Evolutionary conservation across 1,140 invertebrate genomes (phyloP), one percentile per base, ranked within the genome.

Genomic region (Leptonema lineaticorne): DNA sequence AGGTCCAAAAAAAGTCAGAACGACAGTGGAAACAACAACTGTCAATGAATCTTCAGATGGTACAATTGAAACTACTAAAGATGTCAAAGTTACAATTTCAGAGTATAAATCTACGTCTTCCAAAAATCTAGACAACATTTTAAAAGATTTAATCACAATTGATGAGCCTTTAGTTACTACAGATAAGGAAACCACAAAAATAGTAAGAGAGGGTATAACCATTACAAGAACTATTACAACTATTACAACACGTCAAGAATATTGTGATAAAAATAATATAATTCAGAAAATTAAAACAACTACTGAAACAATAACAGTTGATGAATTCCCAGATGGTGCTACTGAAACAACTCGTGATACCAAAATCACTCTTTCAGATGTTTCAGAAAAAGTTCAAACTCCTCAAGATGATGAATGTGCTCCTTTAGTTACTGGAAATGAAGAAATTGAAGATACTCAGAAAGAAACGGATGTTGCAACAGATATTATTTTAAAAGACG

Each of bases 31-130:
- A 74, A 82, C 77, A 8, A 69, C 78, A 3, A 82, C 79, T 63
- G 78, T 81, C 68, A 79, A 77, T 27, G 75, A 70, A 58, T 73
- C 75, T 41, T 74, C 78, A n/a, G 74, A 81, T 68, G 78, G 79
- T 22, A 72, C 77, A 41, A 76, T 77, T 60, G 80, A 83, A 79
- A 75, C 81, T 4, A 79, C 78, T 1, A 82, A 80, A 76, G 79
- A 83, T 72, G 68, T 79, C 5, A 79, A 81, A 72, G 75, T 82
- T 30, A 76, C 74, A 41, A 72, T 82, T 20, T 76, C 76, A 41
- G 79, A 82, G 72, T 76, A 74, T 70, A 74, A 71, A 59, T 64
- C 53, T 27, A 72, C 75, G 68, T 9, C 63, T 60, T 71, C 73
- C 24, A 75, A 77, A 48, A 73, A 69, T 48, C 65, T 73, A 64